Percentiles rank a stretch among this genome's conserved stretches.
Evolutionary conservation across 2,113 vertebrate species (phyloP).

Genomic region (Gadus macrocephalus): DNA sequence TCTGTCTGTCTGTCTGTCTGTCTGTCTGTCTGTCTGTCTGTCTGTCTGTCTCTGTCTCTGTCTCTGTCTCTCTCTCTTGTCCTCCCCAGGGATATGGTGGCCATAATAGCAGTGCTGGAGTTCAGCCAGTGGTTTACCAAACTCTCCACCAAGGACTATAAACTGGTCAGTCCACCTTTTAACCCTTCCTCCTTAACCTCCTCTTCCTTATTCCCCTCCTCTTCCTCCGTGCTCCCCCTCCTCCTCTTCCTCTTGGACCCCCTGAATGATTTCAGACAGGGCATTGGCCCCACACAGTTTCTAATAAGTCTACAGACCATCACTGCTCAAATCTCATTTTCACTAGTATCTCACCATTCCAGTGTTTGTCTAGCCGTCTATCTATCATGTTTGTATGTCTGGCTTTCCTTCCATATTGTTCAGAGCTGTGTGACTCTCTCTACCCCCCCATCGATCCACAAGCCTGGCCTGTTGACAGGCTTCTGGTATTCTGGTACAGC

Average conservation of each 20-base stretch:
- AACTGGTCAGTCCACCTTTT: conserved; percentile 81
- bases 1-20: too few species aligned
- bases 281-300: too few species aligned
- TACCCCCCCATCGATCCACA: too few species aligned
- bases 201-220: too few species aligned
- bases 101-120: conserved; percentile 92
- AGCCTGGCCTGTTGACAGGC: conserved; percentile 29
- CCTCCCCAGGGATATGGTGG: conserved; percentile 89
- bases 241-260: too few species aligned
- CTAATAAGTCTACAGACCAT: too few species aligned
- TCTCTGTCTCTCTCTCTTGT: conserved; percentile 19
- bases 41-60: too few species aligned
- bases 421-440: neutral
- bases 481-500: conserved; percentile 7
- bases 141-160: conserved; percentile 91
- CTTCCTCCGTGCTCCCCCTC: too few species aligned
- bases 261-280: too few species aligned
- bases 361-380: neutral
- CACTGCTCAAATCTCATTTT: too few species aligned
- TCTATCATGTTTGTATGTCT: neutral
- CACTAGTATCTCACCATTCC: neutral
- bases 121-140: conserved; percentile 99
- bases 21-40: too few species aligned
- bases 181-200: neutral
- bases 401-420: conserved; percentile 21